Base-by-base conservation (phyloP, 1,140 invertebrate species). In the Trichogramma pretiosum region DNA sequence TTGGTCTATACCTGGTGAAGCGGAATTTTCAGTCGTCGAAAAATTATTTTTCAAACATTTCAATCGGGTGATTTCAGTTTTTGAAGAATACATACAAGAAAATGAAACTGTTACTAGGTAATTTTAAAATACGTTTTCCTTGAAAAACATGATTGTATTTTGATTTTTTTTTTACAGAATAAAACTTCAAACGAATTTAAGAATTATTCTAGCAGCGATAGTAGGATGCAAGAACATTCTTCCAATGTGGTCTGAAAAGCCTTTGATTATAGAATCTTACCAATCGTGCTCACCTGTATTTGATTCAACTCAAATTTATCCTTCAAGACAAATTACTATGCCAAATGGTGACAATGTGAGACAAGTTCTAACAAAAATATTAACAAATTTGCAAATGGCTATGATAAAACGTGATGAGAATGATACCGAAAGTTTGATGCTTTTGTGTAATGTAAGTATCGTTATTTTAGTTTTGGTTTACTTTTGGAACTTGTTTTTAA, bases 1-100 rank as follows among this genome's bases (percentile, higher is more conserved):
- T 35, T 95, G 89, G 89, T 87, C 90, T 60, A 65, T 82, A n/a
- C 89, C 91, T 0, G 75, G 68, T 18, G 64, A 77, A 17, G 77
- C 81, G 44, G 89, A 93, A 65, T 73, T 86, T 1, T 59, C 66
- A 9, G 79, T 75, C 53, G 77, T 81, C 5, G 75, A 83, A 53
- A 65, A 73, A 53, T 54, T 93, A 3, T 64, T 84, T n/a, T 65
- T 74, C 19, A 74, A 73, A 53, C 88, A 86, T 62, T 58, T 88
- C 24, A 52, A 70, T 3, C 62, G 70, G 1, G 75, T 38, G 8
- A 22, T 47, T 2, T 3, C 10, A 16, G 2, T 10, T 24, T 40
- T 47, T 34, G 13, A 47, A 7, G 24, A 33, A 7, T 47, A 41
- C 24, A 24, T 40, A 7, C 21, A 48, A 55, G 17, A 48, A 65